A percentile compares a stretch with the other conserved stretches of the same genome.
Conservation (phyloP, 2,113 vertebrate genomes). For the Electrona antarctica region DNA sequence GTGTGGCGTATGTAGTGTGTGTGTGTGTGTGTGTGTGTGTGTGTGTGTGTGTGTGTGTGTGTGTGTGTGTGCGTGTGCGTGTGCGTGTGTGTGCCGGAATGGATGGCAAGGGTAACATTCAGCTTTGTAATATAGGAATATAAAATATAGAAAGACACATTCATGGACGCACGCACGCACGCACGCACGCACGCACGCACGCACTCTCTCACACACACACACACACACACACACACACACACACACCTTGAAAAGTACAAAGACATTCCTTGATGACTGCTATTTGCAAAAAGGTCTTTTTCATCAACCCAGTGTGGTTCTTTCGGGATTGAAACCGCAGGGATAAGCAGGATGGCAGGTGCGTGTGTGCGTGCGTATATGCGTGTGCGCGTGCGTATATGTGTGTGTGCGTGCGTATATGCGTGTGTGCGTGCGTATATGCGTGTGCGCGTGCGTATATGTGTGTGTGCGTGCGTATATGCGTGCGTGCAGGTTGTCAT, state of each 20-base stretch:
- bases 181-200: not conserved
- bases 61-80: constrained; percentile 20
- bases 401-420: constrained; percentile 2
- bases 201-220: not conserved
- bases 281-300: constrained; percentile 61
- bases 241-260: constrained; percentile 29
- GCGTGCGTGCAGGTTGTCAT: too few relatives aligned
- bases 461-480: not conserved
- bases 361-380: not conserved
- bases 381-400: constrained; percentile 5
- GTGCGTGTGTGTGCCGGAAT: constrained; percentile 22
- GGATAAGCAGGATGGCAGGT: constrained; percentile 3
- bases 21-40: not conserved
- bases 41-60: not conserved
- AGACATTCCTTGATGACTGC: constrained; percentile 32
- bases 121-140: constrained; percentile 43
- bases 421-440: not conserved
- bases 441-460: too few relatives aligned
- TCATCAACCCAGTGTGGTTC: constrained; percentile 55
- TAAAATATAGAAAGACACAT: constrained; percentile 28
- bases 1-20: not conserved
- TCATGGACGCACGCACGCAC: not conserved
- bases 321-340: constrained; percentile 31
- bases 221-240: constrained; percentile 12
- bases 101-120: constrained; percentile 5